Percentiles rank a stretch among this genome's conserved stretches.
These are phyloP conservation scores for Sparidentex hasta DNA, from an alignment of 2,797 vertebrate species.

Conservation along the genomic window DNA sequence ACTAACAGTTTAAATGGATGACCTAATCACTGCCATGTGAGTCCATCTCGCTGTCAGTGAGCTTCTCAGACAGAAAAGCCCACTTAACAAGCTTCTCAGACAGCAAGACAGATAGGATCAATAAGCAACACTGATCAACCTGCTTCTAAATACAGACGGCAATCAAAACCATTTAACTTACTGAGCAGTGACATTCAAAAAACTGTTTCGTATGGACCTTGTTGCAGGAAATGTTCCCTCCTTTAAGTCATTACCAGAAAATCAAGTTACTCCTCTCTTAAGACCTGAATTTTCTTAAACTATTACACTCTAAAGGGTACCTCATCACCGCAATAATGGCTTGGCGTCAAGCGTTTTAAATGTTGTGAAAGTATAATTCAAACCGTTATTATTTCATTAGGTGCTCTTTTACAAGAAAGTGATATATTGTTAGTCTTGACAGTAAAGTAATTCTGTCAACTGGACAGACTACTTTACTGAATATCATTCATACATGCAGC, in stretches of 20 bases:
- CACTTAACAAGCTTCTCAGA: constrained; percentile 50
- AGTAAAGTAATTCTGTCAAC: constrained; percentile 18
- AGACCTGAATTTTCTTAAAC: background rate
- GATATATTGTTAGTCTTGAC: background rate
- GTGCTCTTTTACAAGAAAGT: background rate
- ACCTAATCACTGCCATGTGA: constrained; percentile 79
- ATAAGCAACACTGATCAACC: constrained; percentile 17
- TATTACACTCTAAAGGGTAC: background rate
- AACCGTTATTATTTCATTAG: constrained; percentile 7
- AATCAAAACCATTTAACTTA: background rate
- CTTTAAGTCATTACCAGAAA: background rate
- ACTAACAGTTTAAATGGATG: constrained; percentile 76
- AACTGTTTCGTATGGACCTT: background rate
- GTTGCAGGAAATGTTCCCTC: background rate
- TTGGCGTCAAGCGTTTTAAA: constrained; percentile 5
- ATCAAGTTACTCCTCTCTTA: background rate
- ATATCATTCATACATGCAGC: constrained; percentile 33
- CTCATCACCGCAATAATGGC: background rate
- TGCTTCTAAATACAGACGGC: constrained; percentile 22
- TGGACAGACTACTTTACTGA: constrained; percentile 13
- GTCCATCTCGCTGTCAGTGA: constrained; percentile 52
- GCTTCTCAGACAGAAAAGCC: constrained; percentile 43
- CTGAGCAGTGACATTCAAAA: background rate
- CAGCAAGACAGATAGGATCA: constrained; percentile 14
- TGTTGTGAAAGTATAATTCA: background rate